Evolutionary conservation across 2,797 vertebrate genomes (phyloP), one percentile per base, ranked within the genome.

Genomic region (Lutjanus argentimaculatus): DNA sequence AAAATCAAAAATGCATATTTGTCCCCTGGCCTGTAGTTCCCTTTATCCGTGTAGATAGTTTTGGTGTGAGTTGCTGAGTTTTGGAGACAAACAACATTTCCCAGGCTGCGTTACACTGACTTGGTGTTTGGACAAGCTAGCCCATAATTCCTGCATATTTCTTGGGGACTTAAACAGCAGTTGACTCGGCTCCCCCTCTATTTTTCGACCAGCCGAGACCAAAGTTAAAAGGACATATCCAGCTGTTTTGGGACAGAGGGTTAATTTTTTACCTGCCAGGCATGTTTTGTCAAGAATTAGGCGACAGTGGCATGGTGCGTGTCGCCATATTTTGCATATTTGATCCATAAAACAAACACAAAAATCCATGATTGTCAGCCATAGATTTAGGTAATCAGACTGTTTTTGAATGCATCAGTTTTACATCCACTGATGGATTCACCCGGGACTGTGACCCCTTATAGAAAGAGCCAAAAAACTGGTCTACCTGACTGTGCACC

Each of bases 81-180:
- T 30, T 53, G 9, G 72, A 25, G 49, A 59, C 12, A 42, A 56
- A 56, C 55, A 76, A 53, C 19, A 58, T 48, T 82, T 82, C 58
- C 70, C 69, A 82, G 63, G 13, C 51, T 72, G 45, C 49, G 46
- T 71, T 78, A 67, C 66, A 74, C 21, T 45, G 63, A 66, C 72
- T 49, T 58, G 42, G 67, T 84, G 82, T 88, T 88, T 72, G 45
- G 65, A 86, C 75, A 75, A 67, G 72, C 59, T 65, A 75, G 82
- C 79, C 84, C 86, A 85, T 89, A 82, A 92, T 91, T 91, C 84
- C 86, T 85, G 73, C 87, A 92, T 92, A 89, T 92, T 92, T 93
- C 75, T 82, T 21, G n/a, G 62, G 69, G 72, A 83, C 79, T 57
- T 79, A 91, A 92, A 88, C 89, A 93, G 73, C 64, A 76, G 89